Percentiles rank a stretch among this genome's conserved stretches.
Conservation (phyloP, 2,797 vertebrate species). For the Intellagama lesueurii region DNA sequence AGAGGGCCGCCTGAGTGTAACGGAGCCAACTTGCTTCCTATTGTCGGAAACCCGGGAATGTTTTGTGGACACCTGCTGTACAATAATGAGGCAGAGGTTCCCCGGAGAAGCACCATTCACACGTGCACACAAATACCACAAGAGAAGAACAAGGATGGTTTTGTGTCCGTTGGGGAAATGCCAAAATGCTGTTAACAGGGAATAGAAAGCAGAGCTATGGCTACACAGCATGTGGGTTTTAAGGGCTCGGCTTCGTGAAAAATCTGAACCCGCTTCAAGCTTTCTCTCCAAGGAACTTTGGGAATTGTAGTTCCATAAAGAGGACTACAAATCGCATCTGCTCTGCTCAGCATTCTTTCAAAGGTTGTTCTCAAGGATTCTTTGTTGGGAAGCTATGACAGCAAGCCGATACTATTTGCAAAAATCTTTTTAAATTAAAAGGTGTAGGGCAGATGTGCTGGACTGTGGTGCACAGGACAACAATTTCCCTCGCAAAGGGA, state of each 20-base stretch:
- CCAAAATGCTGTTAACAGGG: background rate
- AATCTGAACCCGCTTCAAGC: background rate
- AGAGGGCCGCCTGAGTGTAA: background rate
- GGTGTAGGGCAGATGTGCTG: background rate
- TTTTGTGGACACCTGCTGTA: background rate
- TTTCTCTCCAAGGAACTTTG: background rate
- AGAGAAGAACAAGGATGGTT: background rate
- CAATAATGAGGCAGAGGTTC: background rate
- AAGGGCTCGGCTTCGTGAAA: background rate
- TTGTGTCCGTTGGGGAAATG: background rate
- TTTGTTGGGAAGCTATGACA: background rate
- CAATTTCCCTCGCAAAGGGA: background rate
- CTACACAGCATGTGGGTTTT: background rate
- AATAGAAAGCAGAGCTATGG: conserved; percentile 5
- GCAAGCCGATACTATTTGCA: background rate
- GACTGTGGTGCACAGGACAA: background rate
- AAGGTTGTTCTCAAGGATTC: background rate
- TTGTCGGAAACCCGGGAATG: background rate
- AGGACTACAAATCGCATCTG: background rate
- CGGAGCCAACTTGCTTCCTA: background rate
- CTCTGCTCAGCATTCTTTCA: background rate
- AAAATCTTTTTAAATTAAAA: background rate
- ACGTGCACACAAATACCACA: background rate
- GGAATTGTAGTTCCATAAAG: background rate
- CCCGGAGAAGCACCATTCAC: background rate